phyloP scores from a whole-genome alignment of 2,113 vertebrate genomes.

The Scomber japonicus region DNA sequence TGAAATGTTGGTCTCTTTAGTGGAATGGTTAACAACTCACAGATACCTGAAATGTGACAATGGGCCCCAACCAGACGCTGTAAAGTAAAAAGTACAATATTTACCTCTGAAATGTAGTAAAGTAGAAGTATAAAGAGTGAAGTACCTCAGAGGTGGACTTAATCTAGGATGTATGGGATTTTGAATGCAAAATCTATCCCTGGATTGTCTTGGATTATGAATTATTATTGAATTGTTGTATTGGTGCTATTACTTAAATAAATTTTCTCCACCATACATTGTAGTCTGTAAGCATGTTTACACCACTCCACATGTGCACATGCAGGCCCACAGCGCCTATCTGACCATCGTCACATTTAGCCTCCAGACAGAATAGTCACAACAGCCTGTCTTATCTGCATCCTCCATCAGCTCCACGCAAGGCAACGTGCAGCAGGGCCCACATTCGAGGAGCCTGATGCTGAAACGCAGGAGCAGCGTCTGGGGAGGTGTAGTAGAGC shows the following conservation, averaged over 20 bases:
- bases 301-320: not conserved
- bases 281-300: constrained; percentile 7
- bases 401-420: constrained; percentile 58
- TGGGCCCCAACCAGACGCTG: too few relatives aligned
- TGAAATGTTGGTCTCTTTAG: too few relatives aligned
- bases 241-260: not conserved
- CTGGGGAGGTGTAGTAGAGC: not conserved
- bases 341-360: constrained; percentile 16
- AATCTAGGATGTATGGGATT: too few relatives aligned
- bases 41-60: too few relatives aligned
- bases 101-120: too few relatives aligned
- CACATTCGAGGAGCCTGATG: constrained; percentile 37
- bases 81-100: too few relatives aligned
- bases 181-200: too few relatives aligned
- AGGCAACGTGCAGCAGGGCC: constrained; percentile 55
- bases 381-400: constrained; percentile 71
- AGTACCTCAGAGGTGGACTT: too few relatives aligned
- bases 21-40: too few relatives aligned
- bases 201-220: too few relatives aligned
- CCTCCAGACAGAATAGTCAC: constrained; percentile 54
- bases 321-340: constrained; percentile 35
- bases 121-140: too few relatives aligned
- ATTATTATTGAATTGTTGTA: not conserved
- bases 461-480: constrained; percentile 35
- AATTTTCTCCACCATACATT: constrained; percentile 4